A percentile compares a stretch with the other conserved stretches of the same genome.
Evolutionary conservation across 2,797 vertebrate genomes (phyloP).

Genomic region (Coccyzus lansbergi): DNA sequence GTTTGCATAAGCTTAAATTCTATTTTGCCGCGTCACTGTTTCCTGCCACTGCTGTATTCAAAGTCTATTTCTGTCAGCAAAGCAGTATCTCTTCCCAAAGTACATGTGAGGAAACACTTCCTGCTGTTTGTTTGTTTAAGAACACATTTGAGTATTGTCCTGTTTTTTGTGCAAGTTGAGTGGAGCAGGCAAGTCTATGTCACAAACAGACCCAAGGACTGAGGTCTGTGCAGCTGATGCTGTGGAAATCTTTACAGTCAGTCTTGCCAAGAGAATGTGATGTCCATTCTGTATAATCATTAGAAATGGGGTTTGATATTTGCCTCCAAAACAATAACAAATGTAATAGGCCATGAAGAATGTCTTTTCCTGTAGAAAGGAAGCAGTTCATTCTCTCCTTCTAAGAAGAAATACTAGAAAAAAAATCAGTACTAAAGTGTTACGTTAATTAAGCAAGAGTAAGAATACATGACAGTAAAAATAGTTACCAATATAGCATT

Average conservation of each 20-base stretch:
- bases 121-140: not conserved
- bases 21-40: not conserved
- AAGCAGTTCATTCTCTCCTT: not conserved
- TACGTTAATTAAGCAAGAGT: not conserved
- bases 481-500: not conserved
- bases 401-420: not conserved
- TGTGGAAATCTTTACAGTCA: not conserved
- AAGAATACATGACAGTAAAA: not conserved
- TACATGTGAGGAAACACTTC: not conserved
- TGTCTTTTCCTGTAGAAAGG: not conserved
- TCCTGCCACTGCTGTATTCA: not conserved
- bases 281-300: not conserved
- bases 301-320: not conserved
- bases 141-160: not conserved
- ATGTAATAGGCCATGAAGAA: not conserved
- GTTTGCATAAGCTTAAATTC: not conserved
- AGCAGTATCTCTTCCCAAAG: not conserved
- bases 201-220: not conserved
- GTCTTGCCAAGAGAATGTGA: not conserved
- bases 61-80: not conserved
- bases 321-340: not conserved
- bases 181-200: not conserved
- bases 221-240: not conserved
- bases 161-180: not conserved
- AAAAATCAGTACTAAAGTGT: fast-evolving